Percentiles rank a stretch among this genome's conserved stretches.
phyloP scores from a whole-genome alignment of 1,140 invertebrate species.

The Steinernema khuongi region DNA sequence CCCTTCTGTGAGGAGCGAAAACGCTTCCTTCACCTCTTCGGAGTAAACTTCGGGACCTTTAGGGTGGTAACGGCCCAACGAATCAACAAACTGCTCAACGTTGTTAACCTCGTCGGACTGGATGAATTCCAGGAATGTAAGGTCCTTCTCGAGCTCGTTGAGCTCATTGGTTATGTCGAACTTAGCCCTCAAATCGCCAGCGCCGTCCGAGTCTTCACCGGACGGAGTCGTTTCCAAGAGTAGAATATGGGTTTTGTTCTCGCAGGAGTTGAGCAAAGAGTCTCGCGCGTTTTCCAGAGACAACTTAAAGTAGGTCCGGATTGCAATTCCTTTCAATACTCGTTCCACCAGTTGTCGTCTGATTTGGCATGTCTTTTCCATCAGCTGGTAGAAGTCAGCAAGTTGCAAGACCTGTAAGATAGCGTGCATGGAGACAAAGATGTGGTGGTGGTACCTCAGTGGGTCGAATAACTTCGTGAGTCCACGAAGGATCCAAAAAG shows the following conservation, averaged over 20 bases:
- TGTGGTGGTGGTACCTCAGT: constrained; percentile 35
- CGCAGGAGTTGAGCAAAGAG: constrained; percentile 49
- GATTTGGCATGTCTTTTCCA: constrained; percentile 54
- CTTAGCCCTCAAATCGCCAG: constrained; percentile 26
- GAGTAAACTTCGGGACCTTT: constrained; percentile 5
- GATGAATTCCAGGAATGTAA: constrained; percentile 54
- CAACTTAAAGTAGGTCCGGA: constrained; percentile 50
- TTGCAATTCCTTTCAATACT: constrained; percentile 54
- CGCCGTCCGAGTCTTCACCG: constrained; percentile 31
- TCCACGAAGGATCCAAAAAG: constrained; percentile 56
- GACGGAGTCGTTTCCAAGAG: constrained; percentile 20
- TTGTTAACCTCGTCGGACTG: constrained; percentile 56
- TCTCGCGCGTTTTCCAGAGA: constrained; percentile 57
- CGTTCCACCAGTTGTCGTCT: constrained; percentile 56
- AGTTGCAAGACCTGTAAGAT: constrained; percentile 31
- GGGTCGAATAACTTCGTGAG: constrained; percentile 55
- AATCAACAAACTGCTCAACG: constrained; percentile 51
- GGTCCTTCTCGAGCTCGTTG: constrained; percentile 56
- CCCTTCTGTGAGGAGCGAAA: constrained; percentile 37
- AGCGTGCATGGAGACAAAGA: constrained; percentile 7
- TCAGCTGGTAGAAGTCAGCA: constrained; percentile 54
- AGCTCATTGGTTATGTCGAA: constrained; percentile 56
- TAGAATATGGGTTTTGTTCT: constrained; percentile 30
- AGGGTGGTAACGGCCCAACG: background rate
- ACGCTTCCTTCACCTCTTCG: background rate